Evolutionary conservation across 2,113 vertebrate species (phyloP), one percentile per base, ranked within the genome.

Genomic region (Larimichthys polyactis): DNA sequence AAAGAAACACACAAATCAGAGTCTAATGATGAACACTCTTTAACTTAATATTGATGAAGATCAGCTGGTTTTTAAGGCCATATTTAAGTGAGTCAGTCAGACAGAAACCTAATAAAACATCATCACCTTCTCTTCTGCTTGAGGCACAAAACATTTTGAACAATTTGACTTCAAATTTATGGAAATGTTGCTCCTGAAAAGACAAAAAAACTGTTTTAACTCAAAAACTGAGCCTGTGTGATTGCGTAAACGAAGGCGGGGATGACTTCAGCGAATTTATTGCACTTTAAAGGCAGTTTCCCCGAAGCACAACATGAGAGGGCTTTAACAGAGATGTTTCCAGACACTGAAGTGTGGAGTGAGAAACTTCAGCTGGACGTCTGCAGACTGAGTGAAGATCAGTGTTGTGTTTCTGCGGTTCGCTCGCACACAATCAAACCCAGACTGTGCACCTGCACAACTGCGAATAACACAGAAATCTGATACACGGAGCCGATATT

Each of bases 381-480:
- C 3, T 11, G 11, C 36, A n/a, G 20, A n/a, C 44, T n/a, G 72
- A 64, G 40, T 40, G 11, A 1, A 63, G 65, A 69, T 63, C 79
- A 20, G 57, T 2, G 48, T 62, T 79, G 66, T 63, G 64, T 62
- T 71, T 83, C 66, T 57, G 64, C 52, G 20, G 48, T 36, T 36
- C 40, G 7, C 36, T 43, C 69, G 24, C 71, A 54, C 62, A 46
- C 65, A 32, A 75, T 77, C 55, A 46, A 29, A 67, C 52, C 84
- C 69, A 75, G 77, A 81, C 78, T 4, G 29, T 48, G 79, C 69
- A 83, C 79, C 75, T 79, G 87, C 83, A 88, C 75, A 72, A 49
- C 76, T 64, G 83, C 44, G 27, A 4, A 52, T 52, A 43, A 81
- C 59, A 81, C 1, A 3, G 44, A 80, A 58, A 73, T 49, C 19